Percentiles rank a stretch among this genome's conserved stretches.
Conservation (phyloP, 1,140 invertebrate genomes). For the Ceratina australensis region DNA sequence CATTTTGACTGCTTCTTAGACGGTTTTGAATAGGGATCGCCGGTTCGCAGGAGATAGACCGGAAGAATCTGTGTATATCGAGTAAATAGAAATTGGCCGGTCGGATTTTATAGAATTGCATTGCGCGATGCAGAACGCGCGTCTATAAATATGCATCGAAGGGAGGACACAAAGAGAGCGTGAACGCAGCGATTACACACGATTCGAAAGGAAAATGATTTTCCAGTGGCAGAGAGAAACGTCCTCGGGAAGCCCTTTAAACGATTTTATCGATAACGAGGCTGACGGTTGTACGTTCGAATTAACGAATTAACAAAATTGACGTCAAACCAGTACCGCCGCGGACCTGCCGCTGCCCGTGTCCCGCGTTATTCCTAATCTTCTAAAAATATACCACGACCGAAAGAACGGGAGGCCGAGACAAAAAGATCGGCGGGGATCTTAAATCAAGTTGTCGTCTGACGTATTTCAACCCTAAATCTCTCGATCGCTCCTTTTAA, state of each 20-base stretch:
- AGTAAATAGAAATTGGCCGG: too few species aligned
- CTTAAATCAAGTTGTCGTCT: not conserved
- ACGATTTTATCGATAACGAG: not conserved
- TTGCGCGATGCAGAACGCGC: not conserved
- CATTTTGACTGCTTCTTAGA: too few species aligned
- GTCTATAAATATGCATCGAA: not conserved
- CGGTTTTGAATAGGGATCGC: too few species aligned
- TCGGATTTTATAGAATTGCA: not conserved
- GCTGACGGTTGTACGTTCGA: constrained; percentile 17
- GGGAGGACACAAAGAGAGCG: not conserved
- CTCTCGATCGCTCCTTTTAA: constrained; percentile 1
- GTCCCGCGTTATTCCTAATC: constrained; percentile 28
- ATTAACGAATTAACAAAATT: constrained; percentile 60
- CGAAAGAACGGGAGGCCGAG: constrained; percentile 9
- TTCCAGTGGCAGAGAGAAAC: not conserved
- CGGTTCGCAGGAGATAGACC: too few species aligned
- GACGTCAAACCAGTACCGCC: constrained; percentile 33
- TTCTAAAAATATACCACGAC: constrained; percentile 49
- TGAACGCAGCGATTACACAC: too few species aligned
- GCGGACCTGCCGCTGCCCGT: too few species aligned
- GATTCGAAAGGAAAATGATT: too few species aligned
- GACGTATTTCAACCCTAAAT: not conserved
- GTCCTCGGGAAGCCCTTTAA: not conserved
- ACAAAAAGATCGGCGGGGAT: constrained; percentile 10
- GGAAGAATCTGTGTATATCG: too few species aligned